Base-by-base conservation (phyloP, 1,140 invertebrate species). In the Lordiphosa collinella region DNA sequence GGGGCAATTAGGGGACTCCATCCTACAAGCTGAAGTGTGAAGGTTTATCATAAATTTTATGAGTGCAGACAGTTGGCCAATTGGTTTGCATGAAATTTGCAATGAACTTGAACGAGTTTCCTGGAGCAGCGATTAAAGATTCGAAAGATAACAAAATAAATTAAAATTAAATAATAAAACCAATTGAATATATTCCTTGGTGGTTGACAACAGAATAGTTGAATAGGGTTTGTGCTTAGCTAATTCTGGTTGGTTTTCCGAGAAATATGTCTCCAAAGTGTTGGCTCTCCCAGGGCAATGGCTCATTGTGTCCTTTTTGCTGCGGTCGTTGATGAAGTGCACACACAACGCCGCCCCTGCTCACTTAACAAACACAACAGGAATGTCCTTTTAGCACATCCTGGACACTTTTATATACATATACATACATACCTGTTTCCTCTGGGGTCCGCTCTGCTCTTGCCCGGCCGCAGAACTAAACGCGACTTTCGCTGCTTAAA, bases 311-410 rank as follows among this genome's bases (percentile, higher is more conserved):
- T 25, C 22, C 22, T 25, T 25, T 70, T 75, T 82, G 67, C 65
- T 82, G 66, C 62, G 76, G 67, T 76, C 67, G 78, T 67, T 82
- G 78, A 82, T 82, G 71, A 82, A 80, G 71, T 76, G 76, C 68
- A 82, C 48, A 80, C 53, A 80, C 62, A 60, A 32, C 36, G 22
- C 52, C 29, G 34, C 37, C 37, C 34, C 16, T 12, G 37, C 40
- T 14, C 29, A 31, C n/a, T 10, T 25, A 41, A 40, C 37, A 50
- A 48, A 48, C 50, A 68, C 73, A 72, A 74, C 70, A 62, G 75
- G 60, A 40, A 80, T 82, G 75, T 82, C 76, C 70, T 82, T 67
- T 80, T 71, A 56, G 64, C 76, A 66, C 75, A 82, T 71, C 57
- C 71, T 50, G 56, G 22, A 25, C 22, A 25, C 22, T 1, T 22